phyloP scores from a whole-genome alignment of 2,888 invertebrate genomes.

The Myathropa florea region DNA sequence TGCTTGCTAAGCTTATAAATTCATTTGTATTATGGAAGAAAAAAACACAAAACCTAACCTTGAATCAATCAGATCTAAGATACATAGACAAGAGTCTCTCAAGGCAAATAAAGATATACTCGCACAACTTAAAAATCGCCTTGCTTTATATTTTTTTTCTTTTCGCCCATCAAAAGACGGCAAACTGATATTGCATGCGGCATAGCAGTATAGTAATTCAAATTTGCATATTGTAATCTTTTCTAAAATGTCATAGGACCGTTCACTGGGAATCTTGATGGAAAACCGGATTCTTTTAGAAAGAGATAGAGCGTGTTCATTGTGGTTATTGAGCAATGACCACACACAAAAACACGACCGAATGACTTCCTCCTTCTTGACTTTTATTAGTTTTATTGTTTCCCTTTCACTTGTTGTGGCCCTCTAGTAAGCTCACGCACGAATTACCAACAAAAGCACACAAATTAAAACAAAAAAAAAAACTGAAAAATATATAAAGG shows the following conservation, averaged over 20 bases:
- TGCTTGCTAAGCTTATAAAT: slow-evolving; percentile 2
- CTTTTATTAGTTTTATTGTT: slow-evolving; percentile 18
- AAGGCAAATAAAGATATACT: slow-evolving; percentile 40
- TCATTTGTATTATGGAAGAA: neutral
- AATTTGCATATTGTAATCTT: slow-evolving; percentile 57
- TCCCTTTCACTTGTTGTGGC: slow-evolving; percentile 59
- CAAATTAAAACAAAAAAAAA: slow-evolving; percentile 28
- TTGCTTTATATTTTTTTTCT: slow-evolving; percentile 34
- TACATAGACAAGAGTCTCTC: slow-evolving; percentile 43
- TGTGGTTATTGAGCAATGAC: slow-evolving; percentile 54
- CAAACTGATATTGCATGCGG: slow-evolving; percentile 24
- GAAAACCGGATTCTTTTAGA: slow-evolving; percentile 55
- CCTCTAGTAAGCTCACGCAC: slow-evolving; percentile 25
- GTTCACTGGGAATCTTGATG: slow-evolving; percentile 23
- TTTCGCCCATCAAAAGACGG: slow-evolving; percentile 10
- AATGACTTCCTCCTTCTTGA: slow-evolving; percentile 40
- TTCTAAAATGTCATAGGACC: slow-evolving; percentile 59
- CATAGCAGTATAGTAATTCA: slow-evolving; percentile 3
- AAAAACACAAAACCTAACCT: slow-evolving; percentile 40
- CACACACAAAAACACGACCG: slow-evolving; percentile 15
- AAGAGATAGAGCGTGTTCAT: slow-evolving; percentile 34
- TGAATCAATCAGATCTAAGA: slow-evolving; percentile 50
- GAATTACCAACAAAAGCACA: slow-evolving; percentile 46
- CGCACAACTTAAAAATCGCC: neutral
- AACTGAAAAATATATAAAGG: slow-evolving; percentile 29